Base-by-base conservation (phyloP, 2,113 vertebrate genomes). In the Stegostoma tigrinum region DNA sequence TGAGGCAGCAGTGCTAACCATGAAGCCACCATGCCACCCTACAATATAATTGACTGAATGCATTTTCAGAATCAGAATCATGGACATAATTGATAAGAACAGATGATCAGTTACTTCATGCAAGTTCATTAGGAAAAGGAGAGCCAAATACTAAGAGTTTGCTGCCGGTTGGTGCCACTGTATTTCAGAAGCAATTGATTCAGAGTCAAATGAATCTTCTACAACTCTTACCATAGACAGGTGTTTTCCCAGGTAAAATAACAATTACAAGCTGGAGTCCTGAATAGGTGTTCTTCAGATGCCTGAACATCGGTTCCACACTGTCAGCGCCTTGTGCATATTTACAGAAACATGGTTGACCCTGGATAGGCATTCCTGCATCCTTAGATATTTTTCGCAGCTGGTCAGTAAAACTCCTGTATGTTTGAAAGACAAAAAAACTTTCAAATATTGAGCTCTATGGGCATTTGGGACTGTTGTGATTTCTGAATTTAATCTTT, bases 341-440 rank as follows among this genome's bases (percentile, higher is more conserved):
- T 96, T 98, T 98, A 96, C 97, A 98, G 97, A 98, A 98, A 38
- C 97, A 98, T 52, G 97, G 97, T 96, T 98, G 96, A 95, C 98
- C 98, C 96, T 99, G 98, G 96, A 99, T 99, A 0, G 99, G 99
- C 99, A 99, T 99, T 96, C 99, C 99, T 0, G 99, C 99, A 0
- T 99, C 99, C 96, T 99, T 99, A 17, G 99, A 99, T 97, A 99
- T 99, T 97, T 99, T 99, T 95, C 99, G 98, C 95, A 99, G 98
- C 97, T 99, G 99, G 97, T 99, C 99, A 0, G 99, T 99, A 96
- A 99, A 99, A 97, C 99, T 99, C 97, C 99, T 99, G 96, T 55
- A 96, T 90, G 80, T 96, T 96, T 97, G 0, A 90, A 95, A 52
- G 55, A 72, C 42, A 0, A 30, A 96, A 96, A 30, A 96, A 96